phyloP scores from a whole-genome alignment of 1,140 invertebrate species.

The Dinothrombium tinctorium region DNA sequence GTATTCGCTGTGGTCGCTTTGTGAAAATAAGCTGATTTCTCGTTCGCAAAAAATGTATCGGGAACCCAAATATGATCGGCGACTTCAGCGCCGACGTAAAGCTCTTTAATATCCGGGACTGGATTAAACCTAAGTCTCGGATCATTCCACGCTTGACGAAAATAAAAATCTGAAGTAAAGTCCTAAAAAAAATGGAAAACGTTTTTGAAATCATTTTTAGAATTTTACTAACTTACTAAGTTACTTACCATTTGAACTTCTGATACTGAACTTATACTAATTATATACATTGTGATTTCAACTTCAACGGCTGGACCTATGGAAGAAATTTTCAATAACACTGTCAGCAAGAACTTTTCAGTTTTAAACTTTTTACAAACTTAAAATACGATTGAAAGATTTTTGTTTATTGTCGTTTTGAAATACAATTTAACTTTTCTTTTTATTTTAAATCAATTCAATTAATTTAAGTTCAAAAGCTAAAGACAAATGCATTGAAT shows the following conservation, averaged over 20 bases:
- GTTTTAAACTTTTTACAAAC: too few relatives aligned
- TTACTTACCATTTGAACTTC: constrained; percentile 79
- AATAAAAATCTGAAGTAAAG: constrained; percentile 96
- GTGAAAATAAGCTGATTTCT: constrained; percentile 86
- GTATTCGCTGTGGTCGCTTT: constrained; percentile 89
- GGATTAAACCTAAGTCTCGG: constrained; percentile 23
- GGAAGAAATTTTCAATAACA: too few relatives aligned
- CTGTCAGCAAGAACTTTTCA: too few relatives aligned
- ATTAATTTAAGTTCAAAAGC: too few relatives aligned
- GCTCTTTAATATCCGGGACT: constrained; percentile 10
- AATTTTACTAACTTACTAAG: neutral
- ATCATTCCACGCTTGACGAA: constrained; percentile 94
- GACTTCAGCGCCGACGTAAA: constrained; percentile 14
- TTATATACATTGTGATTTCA: constrained; percentile 90
- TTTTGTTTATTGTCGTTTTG: too few relatives aligned
- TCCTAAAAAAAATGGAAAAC: constrained; percentile 34
- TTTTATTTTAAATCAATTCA: too few relatives aligned
- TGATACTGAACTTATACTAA: constrained; percentile 92
- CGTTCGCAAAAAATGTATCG: constrained; percentile 90
- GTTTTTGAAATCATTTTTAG: neutral
- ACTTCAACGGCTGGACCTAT: constrained; percentile 82
- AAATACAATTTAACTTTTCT: too few relatives aligned
- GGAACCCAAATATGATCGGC: constrained; percentile 30
- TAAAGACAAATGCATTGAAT: too few relatives aligned
- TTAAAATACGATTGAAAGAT: too few relatives aligned